phyloP scores from a whole-genome alignment of 37 sponge, comb jelly and placozoan species.

The Cladorhizidae sp. region DNA sequence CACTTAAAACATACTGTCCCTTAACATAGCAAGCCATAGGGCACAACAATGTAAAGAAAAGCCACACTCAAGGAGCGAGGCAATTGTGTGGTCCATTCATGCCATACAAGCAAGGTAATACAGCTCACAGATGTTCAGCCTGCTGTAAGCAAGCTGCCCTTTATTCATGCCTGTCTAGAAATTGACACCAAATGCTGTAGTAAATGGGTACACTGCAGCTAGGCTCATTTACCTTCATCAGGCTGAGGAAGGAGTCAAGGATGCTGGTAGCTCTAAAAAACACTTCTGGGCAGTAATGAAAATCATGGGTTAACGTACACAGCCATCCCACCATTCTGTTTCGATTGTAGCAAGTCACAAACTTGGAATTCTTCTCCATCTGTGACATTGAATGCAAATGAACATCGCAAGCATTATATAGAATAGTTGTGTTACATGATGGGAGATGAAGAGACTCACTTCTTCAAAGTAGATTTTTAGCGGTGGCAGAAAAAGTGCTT shows the following conservation, averaged over 20 bases:
- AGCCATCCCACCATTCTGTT: constrained; percentile 52
- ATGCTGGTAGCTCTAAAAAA: constrained; percentile 50
- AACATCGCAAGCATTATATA: background rate
- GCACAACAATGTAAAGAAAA: too few species aligned
- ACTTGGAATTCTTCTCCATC: constrained; percentile 28
- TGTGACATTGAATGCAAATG: background rate
- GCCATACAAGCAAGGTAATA: too few species aligned
- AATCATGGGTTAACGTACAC: constrained; percentile 37
- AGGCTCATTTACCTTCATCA: constrained; percentile 43
- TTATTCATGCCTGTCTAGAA: too few species aligned
- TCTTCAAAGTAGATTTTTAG: constrained; percentile 11
- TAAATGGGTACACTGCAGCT: too few species aligned
- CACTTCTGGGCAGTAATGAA: constrained; percentile 33
- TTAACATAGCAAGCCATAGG: too few species aligned
- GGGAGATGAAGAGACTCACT: background rate
- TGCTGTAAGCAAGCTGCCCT: too few species aligned
- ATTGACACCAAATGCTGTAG: too few species aligned
- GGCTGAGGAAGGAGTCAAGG: constrained; percentile 53
- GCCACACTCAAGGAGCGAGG: too few species aligned
- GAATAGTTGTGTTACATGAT: background rate
- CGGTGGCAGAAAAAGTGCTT: background rate
- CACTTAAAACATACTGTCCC: too few species aligned
- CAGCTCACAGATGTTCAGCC: too few species aligned
- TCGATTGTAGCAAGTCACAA: constrained; percentile 28
- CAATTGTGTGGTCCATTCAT: too few species aligned